Percentiles rank a stretch among this genome's conserved stretches.
Conservation (phyloP, 2,888 invertebrate species). For the Catocala sponsa region DNA sequence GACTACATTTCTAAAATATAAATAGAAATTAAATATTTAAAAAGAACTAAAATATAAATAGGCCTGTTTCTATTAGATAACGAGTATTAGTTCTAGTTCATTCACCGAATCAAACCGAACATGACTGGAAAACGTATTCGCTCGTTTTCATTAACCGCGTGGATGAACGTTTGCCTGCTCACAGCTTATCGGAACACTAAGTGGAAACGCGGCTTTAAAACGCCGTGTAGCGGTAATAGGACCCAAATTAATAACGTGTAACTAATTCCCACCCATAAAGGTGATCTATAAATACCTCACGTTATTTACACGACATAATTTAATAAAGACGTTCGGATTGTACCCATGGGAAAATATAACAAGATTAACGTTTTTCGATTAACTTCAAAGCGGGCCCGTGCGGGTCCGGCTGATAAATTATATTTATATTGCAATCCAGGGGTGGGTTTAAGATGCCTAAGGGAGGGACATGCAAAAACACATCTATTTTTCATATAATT, state of each 20-base stretch:
- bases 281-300: constrained; percentile 29
- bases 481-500: constrained; percentile 27
- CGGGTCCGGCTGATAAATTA: constrained; percentile 38
- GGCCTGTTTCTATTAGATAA: too few species aligned
- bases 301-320: constrained; percentile 40
- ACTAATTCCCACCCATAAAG: constrained; percentile 28
- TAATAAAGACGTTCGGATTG: constrained; percentile 29
- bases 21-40: too few species aligned
- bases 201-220: constrained; percentile 1
- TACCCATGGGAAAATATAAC: constrained; percentile 31
- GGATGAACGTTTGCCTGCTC: too few species aligned
- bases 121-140: too few species aligned
- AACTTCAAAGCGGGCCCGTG: constrained; percentile 29
- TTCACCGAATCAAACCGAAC: too few species aligned
- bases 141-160: too few species aligned
- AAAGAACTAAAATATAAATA: too few species aligned
- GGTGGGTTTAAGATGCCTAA: constrained; percentile 26
- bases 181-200: too few species aligned
- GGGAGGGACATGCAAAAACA: constrained; percentile 23
- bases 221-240: constrained; percentile 4
- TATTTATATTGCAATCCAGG: constrained; percentile 42
- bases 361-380: constrained; percentile 53
- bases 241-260: constrained; percentile 34
- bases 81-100: too few species aligned
- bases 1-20: too few species aligned